Evolutionary conservation across 2,113 vertebrate genomes (phyloP).

Genomic region (Triplophysa dalaica): DNA sequence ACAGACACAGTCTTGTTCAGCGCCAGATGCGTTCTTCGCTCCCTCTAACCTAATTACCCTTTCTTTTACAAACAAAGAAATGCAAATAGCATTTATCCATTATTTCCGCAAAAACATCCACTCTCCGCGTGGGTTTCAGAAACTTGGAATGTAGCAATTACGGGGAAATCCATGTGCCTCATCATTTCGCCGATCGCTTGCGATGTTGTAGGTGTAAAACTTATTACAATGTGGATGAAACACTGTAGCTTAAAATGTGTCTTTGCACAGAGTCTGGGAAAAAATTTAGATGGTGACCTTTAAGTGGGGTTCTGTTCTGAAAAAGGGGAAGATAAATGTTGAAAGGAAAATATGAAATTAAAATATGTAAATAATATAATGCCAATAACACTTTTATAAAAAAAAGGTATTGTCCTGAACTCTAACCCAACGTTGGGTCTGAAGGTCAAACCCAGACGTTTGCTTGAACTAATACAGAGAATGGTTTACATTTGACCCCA

Average conservation of each 20-base stretch:
- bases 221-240: not conserved
- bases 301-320: no score
- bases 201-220: not conserved
- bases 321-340: no score
- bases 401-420: no score
- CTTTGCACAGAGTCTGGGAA: not conserved
- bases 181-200: slow-evolving; percentile 38
- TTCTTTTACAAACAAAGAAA: slow-evolving; percentile 65
- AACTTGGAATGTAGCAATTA: slow-evolving; percentile 53
- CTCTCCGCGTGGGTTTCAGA: slow-evolving; percentile 30
- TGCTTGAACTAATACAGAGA: no score
- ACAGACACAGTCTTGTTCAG: slow-evolving; percentile 45
- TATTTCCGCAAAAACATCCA: slow-evolving; percentile 57
- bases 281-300: no score
- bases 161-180: slow-evolving; percentile 59
- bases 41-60: slow-evolving; percentile 60
- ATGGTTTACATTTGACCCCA: no score
- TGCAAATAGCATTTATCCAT: slow-evolving; percentile 58
- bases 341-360: no score
- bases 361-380: no score
- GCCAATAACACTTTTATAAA: no score
- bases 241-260: no score
- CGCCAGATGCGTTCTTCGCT: slow-evolving; percentile 47
- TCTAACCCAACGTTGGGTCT: no score
- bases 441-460: no score